Evolutionary conservation across 2,888 invertebrate genomes (phyloP).

Genomic region (Rhagonycha fulva): DNA sequence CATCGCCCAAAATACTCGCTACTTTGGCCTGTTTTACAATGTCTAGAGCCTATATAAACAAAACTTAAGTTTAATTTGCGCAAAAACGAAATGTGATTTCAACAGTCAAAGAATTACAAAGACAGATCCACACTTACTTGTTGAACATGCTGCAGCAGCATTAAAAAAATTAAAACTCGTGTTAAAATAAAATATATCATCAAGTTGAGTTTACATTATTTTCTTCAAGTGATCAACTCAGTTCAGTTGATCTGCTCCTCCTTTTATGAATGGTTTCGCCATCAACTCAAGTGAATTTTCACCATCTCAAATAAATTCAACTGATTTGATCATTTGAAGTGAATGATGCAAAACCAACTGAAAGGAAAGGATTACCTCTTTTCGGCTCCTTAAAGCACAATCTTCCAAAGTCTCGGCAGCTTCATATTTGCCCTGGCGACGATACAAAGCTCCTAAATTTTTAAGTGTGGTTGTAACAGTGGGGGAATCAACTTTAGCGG

Average conservation of each 20-base stretch:
- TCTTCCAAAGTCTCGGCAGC: constrained; percentile 99
- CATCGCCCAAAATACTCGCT: constrained; percentile 70
- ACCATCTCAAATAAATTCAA: no score
- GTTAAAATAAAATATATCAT: no score
- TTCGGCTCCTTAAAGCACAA: constrained; percentile 93
- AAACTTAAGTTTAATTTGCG: background rate
- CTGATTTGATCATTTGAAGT: no score
- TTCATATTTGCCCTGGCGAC: constrained; percentile 98
- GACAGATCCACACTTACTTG: constrained; percentile 61
- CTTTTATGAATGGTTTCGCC: no score
- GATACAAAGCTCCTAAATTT: constrained; percentile 96
- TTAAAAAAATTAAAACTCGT: constrained; percentile 32
- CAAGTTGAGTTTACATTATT: no score
- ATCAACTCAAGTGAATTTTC: no score
- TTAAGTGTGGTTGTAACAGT: constrained; percentile 97
- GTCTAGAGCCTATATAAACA: constrained; percentile 75
- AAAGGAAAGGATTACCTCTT: constrained; percentile 71
- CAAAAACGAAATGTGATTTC: background rate
- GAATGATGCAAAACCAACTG: background rate
- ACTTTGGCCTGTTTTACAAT: constrained; percentile 91
- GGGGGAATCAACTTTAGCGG: constrained; percentile 96
- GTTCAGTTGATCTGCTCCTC: no score
- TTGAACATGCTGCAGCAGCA: constrained; percentile 65
- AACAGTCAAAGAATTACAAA: constrained; percentile 4
- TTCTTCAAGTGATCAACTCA: no score